Evolutionary conservation across 1,140 invertebrate genomes (phyloP).

Genomic region (Varroa destructor): DNA sequence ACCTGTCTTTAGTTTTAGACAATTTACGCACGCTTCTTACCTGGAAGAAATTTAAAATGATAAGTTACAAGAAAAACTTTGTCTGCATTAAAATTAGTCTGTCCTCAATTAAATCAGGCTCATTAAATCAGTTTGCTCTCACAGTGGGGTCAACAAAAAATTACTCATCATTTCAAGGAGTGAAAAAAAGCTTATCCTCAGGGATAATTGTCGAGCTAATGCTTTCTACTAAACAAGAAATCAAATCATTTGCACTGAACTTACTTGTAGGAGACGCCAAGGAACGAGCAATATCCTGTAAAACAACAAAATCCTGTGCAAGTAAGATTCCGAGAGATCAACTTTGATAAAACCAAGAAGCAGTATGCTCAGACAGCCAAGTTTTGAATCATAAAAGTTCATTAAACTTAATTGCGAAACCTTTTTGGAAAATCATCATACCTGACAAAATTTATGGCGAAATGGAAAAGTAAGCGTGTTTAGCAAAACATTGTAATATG

Average conservation of each 20-base stretch:
- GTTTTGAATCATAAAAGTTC: slow-evolving; percentile 15
- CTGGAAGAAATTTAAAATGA: not conserved
- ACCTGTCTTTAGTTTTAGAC: not conserved
- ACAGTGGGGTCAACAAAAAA: slow-evolving; percentile 7
- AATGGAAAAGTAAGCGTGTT: not conserved
- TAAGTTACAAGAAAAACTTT: not conserved
- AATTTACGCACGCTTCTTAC: not conserved
- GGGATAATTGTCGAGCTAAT: not conserved
- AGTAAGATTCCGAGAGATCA: not conserved
- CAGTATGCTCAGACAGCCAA: slow-evolving; percentile 14
- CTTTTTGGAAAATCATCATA: slow-evolving; percentile 22
- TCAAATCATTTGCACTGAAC: too few species aligned
- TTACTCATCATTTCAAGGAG: not conserved
- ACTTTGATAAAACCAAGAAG: not conserved
- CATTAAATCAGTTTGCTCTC: slow-evolving; percentile 27
- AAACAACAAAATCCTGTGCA: not conserved
- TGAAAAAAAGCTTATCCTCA: not conserved
- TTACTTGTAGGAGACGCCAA: not conserved
- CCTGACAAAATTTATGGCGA: not conserved
- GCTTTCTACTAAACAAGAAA: not conserved
- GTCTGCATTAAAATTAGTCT: not conserved
- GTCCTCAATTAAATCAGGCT: slow-evolving; percentile 1
- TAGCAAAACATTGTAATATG: not conserved
- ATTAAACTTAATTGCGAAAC: not conserved
- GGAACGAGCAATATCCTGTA: not conserved